Evolutionary conservation across 2,797 vertebrate genomes (phyloP).

Genomic region (Eurystomus glaucurus): DNA sequence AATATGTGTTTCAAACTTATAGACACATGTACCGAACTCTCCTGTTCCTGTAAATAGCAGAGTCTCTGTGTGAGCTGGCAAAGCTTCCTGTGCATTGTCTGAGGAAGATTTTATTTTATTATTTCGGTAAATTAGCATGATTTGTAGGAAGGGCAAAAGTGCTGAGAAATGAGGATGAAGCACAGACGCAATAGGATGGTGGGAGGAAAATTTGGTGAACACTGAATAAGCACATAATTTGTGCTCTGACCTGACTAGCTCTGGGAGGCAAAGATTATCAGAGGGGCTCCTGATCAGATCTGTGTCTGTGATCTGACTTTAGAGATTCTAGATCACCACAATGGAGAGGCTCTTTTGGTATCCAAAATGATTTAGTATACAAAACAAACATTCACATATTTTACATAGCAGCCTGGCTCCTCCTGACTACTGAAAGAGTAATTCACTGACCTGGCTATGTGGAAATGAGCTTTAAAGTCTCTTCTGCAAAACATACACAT

Average conservation of each 20-base stretch:
- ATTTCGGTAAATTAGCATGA: background rate
- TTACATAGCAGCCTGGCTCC: background rate
- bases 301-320: background rate
- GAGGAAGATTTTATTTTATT: background rate
- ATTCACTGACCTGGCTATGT: background rate
- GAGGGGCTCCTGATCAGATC: background rate
- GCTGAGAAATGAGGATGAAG: background rate
- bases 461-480: background rate
- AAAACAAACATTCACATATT: background rate
- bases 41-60: background rate
- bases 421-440: background rate
- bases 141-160: background rate
- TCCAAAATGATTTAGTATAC: background rate
- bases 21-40: background rate
- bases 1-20: background rate
- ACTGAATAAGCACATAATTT: rapidly evolving
- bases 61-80: background rate
- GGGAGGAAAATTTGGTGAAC: background rate
- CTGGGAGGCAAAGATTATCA: background rate
- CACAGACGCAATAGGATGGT: background rate
- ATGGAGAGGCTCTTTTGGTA: background rate
- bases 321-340: background rate
- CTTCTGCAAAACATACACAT: background rate
- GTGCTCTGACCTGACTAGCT: background rate
- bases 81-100: background rate